phyloP scores from a whole-genome alignment of 35 echinoderm and acorn worm genomes.

The Amphiura filiformis region DNA sequence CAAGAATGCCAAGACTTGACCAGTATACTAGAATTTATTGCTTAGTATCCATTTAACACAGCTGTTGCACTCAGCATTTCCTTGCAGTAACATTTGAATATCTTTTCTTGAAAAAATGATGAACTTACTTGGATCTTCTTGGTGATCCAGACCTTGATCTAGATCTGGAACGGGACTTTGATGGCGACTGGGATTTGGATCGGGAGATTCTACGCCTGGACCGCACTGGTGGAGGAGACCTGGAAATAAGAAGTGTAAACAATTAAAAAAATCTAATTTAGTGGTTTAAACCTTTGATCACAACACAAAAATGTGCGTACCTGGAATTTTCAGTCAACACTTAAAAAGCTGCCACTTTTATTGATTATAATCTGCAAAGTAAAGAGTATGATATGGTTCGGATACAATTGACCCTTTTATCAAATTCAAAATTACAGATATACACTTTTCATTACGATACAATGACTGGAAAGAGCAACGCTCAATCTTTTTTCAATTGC shows the following conservation, averaged over 20 bases:
- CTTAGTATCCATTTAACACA: too few relatives aligned
- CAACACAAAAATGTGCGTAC: too few relatives aligned
- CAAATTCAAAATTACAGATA: neutral
- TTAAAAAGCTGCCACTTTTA: neutral
- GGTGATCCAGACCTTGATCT: constrained; percentile 46
- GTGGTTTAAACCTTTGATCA: too few relatives aligned
- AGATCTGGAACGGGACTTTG: constrained; percentile 18
- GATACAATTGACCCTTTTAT: neutral
- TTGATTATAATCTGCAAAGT: neutral
- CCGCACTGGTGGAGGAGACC: constrained; percentile 11
- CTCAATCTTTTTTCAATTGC: too few relatives aligned
- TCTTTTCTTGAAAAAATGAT: too few relatives aligned
- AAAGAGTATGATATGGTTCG: neutral
- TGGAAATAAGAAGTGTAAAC: neutral
- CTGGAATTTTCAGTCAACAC: too few relatives aligned
- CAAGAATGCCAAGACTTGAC: too few relatives aligned
- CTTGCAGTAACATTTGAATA: too few relatives aligned
- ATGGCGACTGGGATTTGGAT: constrained; percentile 38
- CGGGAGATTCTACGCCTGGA: constrained; percentile 42
- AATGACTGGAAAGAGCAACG: too few relatives aligned
- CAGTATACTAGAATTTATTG: too few relatives aligned
- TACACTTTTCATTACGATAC: too few relatives aligned
- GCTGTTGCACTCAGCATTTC: too few relatives aligned
- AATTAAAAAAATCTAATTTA: neutral
- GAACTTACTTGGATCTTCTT: constrained; percentile 46